Base-by-base conservation (phyloP, 2,888 invertebrate species). In the Sycophila texana region DNA sequence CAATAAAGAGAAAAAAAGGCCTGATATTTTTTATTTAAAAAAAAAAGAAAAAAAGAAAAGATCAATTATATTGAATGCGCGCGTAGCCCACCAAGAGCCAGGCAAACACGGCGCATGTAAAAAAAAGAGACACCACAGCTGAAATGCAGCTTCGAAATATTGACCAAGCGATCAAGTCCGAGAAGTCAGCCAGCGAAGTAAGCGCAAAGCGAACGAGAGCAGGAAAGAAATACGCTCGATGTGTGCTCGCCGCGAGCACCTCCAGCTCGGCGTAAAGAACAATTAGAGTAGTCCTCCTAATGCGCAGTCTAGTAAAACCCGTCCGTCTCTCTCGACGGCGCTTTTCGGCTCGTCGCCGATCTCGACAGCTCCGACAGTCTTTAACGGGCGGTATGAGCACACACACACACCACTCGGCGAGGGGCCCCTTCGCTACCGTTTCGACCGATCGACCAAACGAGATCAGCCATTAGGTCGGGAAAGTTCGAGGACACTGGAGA, bases 231-330 rank as follows among this genome's bases (percentile, higher is more conserved):
- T 22, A 49, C 58, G 53, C 1, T 4, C 20, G 51, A 18, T 67
- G 18, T 60, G 60, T 75, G 53, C 20, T 63, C 26, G 30, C 2
- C 14, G 14, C n/a, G n/a, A n/a, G n/a, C n/a, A n/a, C n/a, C n/a
- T 18, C 22, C 26, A 26, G 22, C 49, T 58, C 58, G 57, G 20
- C n/a, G 47, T 22, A 30, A 74, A 58, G 49, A 66, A 74, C 68
- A 75, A 75, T 75, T 75, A 75, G 75, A 61, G 39, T 39, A 20
- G 30, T 68, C 30, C 4, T 68, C 53, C 68, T 75, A 75, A 75
- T 75, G 12, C 16, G 67, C 61, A 51, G 26, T 53, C 61, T 75
- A 67, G 51, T 39, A 39, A 51, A 74, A 47, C 57, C 20, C 13
- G 53, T 30, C 57, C n/a, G 16, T n/a, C n/a, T 18, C 20, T 63